Conservation (phyloP, 2,113 vertebrate species). For the Pagrus major region DNA sequence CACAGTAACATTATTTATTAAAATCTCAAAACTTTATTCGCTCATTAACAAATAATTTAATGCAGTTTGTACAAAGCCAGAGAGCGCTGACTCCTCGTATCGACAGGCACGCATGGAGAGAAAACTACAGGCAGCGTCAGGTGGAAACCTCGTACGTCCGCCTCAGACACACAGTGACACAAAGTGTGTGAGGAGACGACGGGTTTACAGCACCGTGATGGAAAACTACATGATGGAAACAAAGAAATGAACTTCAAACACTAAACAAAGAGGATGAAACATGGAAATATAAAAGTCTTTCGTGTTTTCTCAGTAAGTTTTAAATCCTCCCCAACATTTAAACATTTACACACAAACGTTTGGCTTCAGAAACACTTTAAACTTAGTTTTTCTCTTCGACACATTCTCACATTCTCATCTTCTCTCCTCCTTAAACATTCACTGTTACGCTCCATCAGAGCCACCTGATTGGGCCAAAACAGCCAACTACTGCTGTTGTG, state of each 20-base stretch:
- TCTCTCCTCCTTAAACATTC: neutral
- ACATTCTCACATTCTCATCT: no score
- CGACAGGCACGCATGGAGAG: neutral
- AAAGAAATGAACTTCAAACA: neutral
- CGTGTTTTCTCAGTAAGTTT: constrained; percentile 14
- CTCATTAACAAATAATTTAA: constrained; percentile 82
- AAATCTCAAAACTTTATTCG: constrained; percentile 69
- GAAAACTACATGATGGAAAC: neutral
- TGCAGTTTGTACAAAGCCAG: constrained; percentile 82
- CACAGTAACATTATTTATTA: constrained; percentile 28
- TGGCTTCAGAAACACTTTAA: neutral
- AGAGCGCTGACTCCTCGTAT: constrained; percentile 12
- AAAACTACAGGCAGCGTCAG: neutral
- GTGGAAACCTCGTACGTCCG: neutral
- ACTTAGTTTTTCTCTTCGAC: neutral
- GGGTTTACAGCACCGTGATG: neutral
- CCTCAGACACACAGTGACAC: no score
- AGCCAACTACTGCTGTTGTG: neutral
- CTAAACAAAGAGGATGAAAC: constrained; percentile 11
- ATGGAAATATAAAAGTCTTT: constrained; percentile 19
- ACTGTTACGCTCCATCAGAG: neutral
- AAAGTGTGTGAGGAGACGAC: neutral
- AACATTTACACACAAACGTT: no score
- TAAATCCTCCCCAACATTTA: neutral
- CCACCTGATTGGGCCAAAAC: no score